Evolutionary conservation across 2,888 invertebrate genomes (phyloP), one percentile per base, ranked within the genome.

Genomic region (Kuschelorhynchus macadamiae): DNA sequence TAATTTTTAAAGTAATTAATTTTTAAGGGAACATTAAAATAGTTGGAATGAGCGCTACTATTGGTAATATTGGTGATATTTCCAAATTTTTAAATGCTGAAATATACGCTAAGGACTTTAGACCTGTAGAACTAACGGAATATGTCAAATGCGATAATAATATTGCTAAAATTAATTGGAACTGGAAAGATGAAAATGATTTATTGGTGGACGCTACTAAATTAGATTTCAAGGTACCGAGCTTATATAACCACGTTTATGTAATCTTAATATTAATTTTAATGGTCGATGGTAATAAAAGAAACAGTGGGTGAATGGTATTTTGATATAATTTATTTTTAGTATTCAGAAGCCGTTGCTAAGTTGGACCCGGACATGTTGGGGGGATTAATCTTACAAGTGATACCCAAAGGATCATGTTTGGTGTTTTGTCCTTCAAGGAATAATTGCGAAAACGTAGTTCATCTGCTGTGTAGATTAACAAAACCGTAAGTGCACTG

Each of bases 11-110:
- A n/a, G n/a, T n/a, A n/a, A n/a, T n/a, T n/a, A n/a, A n/a, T n/a
- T 53, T 79, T 83, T 18, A 76, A 90, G 90, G 85, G 42, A 84
- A 85, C 61, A 91, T 94, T 67, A 97, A 97, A 81, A 91, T 98
- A 64, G 89, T 98, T 14, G 97, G 96, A 17, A 98, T 98, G 97
- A 97, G 96, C 83, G 98, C 98, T 0, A 98, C 98, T 0, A 92
- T 98, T 75, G 96, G 95, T 64, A 98, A 98, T 84, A 85, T 97
- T 57, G 81, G 88, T 0, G 95, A 97, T 78, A 75, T 99, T 42
- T 90, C 92, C 0, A 78, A 82, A 57, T 98, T 97, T 83, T 85
- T 99, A 1, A 87, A 90, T 57, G 93, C 97, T 0, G 91, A 93
- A 53, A 86, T 94, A 11, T 98, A 92, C 81, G 88, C 90, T 11